These are phyloP conservation scores for Polypterus senegalus DNA, from an alignment of 2,113 vertebrate species.

Conservation along the genomic window DNA sequence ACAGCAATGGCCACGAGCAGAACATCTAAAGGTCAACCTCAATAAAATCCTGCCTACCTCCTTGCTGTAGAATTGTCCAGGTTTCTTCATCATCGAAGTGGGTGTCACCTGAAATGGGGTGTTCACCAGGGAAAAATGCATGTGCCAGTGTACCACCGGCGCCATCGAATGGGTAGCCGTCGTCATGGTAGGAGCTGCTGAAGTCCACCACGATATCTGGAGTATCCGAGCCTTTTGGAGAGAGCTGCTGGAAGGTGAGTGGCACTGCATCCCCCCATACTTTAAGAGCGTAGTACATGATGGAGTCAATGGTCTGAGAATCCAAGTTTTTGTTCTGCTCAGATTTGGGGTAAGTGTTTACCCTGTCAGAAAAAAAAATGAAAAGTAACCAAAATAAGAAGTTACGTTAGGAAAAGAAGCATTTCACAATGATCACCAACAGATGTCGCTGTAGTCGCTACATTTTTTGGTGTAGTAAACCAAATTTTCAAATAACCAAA, in stretches of 20 bases:
- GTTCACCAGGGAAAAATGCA: slow-evolving; percentile 68
- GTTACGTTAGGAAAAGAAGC: too few relatives aligned
- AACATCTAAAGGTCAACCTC: too few relatives aligned
- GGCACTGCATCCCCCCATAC: slow-evolving; percentile 17
- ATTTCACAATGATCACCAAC: too few relatives aligned
- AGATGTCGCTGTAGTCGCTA: too few relatives aligned
- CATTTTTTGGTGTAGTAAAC: too few relatives aligned
- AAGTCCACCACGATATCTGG: slow-evolving; percentile 63
- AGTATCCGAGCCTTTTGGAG: slow-evolving; percentile 3
- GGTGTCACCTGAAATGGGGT: slow-evolving; percentile 60
- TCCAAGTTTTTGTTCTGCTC: slow-evolving; percentile 3
- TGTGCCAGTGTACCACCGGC: slow-evolving; percentile 74
- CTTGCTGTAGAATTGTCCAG: slow-evolving; percentile 41
- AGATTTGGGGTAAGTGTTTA: slow-evolving; percentile 31
- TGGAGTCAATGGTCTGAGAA: slow-evolving; percentile 21
- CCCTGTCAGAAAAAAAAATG: slow-evolving; percentile 18
- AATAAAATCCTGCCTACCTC: neutral
- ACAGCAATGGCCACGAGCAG: too few relatives aligned
- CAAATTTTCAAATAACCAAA: too few relatives aligned
- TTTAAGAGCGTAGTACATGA: slow-evolving; percentile 10
- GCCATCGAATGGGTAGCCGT: slow-evolving; percentile 80
- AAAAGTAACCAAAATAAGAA: too few relatives aligned
- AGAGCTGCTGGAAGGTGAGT: slow-evolving; percentile 27
- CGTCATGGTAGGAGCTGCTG: slow-evolving; percentile 47
- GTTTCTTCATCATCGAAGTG: slow-evolving; percentile 76